A percentile compares a stretch with the other conserved stretches of the same genome.
Evolutionary conservation across 2,888 invertebrate species (phyloP).

Genomic region (Ectemnius cavifrons): DNA sequence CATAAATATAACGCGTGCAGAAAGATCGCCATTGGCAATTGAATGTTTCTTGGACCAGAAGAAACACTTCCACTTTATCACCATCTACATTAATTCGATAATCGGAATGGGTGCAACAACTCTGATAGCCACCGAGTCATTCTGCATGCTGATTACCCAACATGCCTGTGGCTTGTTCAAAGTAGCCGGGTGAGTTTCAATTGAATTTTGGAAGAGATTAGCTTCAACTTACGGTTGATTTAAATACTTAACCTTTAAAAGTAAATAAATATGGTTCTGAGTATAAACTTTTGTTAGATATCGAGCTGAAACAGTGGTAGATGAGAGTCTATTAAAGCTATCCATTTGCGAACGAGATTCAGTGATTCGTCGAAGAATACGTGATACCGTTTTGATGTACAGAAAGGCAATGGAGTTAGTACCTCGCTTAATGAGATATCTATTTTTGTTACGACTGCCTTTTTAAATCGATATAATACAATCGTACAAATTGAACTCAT

Average conservation of each 20-base stretch:
- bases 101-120: not conserved
- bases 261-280: not conserved
- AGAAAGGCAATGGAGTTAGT: not conserved
- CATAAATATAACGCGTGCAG: slow-evolving; percentile 13
- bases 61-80: slow-evolving; percentile 4
- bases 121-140: not conserved
- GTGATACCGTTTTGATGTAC: not conserved
- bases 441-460: too few species aligned
- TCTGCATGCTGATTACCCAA: not conserved
- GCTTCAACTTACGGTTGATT: not conserved
- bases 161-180: slow-evolving; percentile 31
- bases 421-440: not conserved
- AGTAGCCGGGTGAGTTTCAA: slow-evolving; percentile 29
- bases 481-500: too few species aligned
- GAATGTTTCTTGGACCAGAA: slow-evolving; percentile 11
- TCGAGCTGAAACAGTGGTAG: not conserved
- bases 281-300: not conserved
- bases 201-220: too few species aligned
- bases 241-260: not conserved
- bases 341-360: not conserved
- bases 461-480: too few species aligned
- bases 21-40: not conserved
- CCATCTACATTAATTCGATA: not conserved
- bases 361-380: not conserved
- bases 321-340: not conserved